Conservation (phyloP, 2,797 vertebrate genomes). For the Babyrousa celebensis region DNA sequence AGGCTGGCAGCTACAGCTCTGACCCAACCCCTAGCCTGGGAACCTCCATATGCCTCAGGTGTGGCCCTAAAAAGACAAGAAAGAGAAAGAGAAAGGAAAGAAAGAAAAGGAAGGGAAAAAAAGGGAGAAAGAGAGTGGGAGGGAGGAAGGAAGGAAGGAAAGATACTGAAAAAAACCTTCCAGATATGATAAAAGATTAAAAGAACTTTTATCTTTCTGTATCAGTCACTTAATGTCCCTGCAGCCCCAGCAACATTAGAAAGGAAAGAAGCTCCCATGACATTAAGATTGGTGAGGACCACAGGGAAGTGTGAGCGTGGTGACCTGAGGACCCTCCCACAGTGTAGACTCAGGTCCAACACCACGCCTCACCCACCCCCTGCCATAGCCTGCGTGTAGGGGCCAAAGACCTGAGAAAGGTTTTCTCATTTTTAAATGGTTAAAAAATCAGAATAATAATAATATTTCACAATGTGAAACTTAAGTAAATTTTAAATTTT, state of each 20-base stretch:
- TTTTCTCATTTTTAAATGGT: not conserved
- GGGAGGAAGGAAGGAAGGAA: too few relatives aligned
- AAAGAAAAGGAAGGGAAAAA: too few relatives aligned
- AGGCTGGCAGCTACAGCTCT: too few relatives aligned
- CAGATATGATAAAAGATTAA: not conserved
- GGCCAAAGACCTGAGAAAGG: not conserved
- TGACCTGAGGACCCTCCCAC: too few relatives aligned
- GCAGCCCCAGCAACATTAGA: not conserved
- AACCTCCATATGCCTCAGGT: too few relatives aligned
- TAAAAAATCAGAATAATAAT: not conserved
- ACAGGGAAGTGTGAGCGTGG: fast-evolving
- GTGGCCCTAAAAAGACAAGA: too few relatives aligned
- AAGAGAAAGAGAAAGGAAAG: too few relatives aligned
- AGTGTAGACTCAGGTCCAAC: not conserved
- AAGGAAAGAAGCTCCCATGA: not conserved
- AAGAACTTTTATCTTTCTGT: slow-evolving; percentile 8
- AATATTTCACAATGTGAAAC: slow-evolving; percentile 18
- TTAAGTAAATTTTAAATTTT: slow-evolving; percentile 10
- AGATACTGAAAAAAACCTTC: not conserved
- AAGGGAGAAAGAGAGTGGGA: too few relatives aligned
- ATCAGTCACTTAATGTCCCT: not conserved
- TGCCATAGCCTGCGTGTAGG: not conserved
- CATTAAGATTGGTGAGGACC: not conserved
- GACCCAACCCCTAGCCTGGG: too few relatives aligned
- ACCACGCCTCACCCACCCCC: not conserved